Conservation (phyloP, 2,113 vertebrate species). For the Oncorhynchus gorbuscha region DNA sequence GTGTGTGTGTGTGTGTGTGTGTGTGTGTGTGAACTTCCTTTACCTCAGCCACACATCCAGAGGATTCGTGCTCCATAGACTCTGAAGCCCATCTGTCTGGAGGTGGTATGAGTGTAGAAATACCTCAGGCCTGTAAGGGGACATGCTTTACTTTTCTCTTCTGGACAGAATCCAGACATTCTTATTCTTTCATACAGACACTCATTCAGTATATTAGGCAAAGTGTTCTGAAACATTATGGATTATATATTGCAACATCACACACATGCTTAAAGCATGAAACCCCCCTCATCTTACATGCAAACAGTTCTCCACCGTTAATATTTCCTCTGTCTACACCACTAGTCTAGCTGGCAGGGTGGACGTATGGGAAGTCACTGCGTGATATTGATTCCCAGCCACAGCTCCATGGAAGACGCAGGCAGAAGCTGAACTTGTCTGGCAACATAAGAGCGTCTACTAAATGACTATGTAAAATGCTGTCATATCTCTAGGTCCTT, state of each 20-base stretch:
- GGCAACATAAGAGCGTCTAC: slow-evolving; percentile 30
- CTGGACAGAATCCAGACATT: background rate
- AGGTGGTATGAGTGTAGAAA: slow-evolving; percentile 13
- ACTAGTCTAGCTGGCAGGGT: slow-evolving; percentile 18
- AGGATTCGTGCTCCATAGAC: slow-evolving; percentile 70
- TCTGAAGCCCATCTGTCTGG: slow-evolving; percentile 66
- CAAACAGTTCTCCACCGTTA: slow-evolving; percentile 5
- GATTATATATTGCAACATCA: too few relatives aligned
- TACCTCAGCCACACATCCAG: slow-evolving; percentile 55
- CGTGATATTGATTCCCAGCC: slow-evolving; percentile 40
- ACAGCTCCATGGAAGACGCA: slow-evolving; percentile 42
- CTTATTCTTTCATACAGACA: too few relatives aligned
- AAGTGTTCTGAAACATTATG: too few relatives aligned
- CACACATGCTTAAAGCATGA: too few relatives aligned
- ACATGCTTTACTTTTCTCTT: background rate
- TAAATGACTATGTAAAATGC: slow-evolving; percentile 7
- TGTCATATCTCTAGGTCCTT: slow-evolving; percentile 48
- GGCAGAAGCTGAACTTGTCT: slow-evolving; percentile 42
- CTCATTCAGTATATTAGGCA: too few relatives aligned
- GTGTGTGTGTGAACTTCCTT: slow-evolving; percentile 51
- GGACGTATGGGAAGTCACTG: slow-evolving; percentile 31
- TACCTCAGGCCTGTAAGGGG: background rate
- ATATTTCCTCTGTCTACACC: slow-evolving; percentile 15
- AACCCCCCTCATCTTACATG: background rate
- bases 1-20: background rate